Base-by-base conservation (phyloP, 2,797 vertebrate genomes). In the Esox masquinongy region DNA sequence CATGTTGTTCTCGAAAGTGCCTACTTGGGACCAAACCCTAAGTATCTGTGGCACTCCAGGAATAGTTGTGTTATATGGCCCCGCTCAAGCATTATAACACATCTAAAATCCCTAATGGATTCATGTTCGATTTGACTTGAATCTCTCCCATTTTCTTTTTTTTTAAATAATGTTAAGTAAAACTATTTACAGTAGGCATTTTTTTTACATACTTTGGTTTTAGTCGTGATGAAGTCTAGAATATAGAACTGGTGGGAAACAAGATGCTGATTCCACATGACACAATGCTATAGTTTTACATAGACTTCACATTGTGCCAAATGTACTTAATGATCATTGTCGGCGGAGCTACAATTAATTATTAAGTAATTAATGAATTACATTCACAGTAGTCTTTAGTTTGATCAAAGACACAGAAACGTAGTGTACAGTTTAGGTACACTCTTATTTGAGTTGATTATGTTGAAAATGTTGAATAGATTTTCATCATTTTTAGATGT, bases 261-360 rank as follows among this genome's bases (percentile, higher is more conserved):
- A 9, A 71, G 77, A 68, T 17, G 73, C 51, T 26, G 59, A 75
- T 73, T 39, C 75, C 34, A 43, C 5, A 47, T 79, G 84, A 83
- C 29, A 47, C 78, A 80, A 79, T 12, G 29, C 77, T 61, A 70
- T 73, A 68, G 72, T 79, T 75, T 80, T 78, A 79, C 80, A 29
- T 67, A 75, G 79, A 43, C 53, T n/a, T 22, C 53, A 22, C 19
- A 56, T 56, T 56, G 51, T 86, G 79, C 84, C 85, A 87, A 87
- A 84, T 77, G 77, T 81, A 83, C 78, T 81, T 85, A 88, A 89
- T 88, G 86, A 85, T 89, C 83, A 80, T 81, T 72, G 79, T 89
- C 85, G 85, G 86, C 53, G 70, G 77, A 73, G 88, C 81, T 77
- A 80, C 84, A 85, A 87, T 87, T 86, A 79, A 87, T 90, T 86